Percentiles rank a stretch among this genome's conserved stretches.
phyloP scores from a whole-genome alignment of 2,888 invertebrate species.

The Chrysomela aeneicollis region DNA sequence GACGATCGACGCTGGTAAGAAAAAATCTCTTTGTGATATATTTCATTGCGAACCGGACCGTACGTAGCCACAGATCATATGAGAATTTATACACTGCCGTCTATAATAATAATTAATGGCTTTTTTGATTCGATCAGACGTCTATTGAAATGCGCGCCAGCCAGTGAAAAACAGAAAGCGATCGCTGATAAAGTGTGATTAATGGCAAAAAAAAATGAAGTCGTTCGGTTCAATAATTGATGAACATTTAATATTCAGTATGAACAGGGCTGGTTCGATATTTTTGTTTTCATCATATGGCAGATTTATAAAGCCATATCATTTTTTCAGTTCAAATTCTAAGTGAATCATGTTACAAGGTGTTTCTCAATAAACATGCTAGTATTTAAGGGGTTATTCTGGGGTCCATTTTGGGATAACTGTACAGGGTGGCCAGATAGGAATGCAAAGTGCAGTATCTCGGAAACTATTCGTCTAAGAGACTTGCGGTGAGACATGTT shows the following conservation, averaged over 20 bases:
- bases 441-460: too few relatives aligned
- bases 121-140: slow-evolving; percentile 17
- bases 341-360: too few relatives aligned
- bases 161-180: slow-evolving; percentile 8
- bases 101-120: slow-evolving; percentile 16
- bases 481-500: too few relatives aligned
- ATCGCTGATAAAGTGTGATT: slow-evolving; percentile 21
- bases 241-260: neutral
- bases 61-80: neutral
- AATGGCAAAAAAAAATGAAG: slow-evolving; percentile 5
- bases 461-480: too few relatives aligned
- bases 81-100: neutral
- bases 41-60: neutral
- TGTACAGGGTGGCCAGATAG: too few relatives aligned
- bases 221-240: slow-evolving; percentile 11
- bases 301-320: too few relatives aligned
- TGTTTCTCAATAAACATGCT: too few relatives aligned
- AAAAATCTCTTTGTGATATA: neutral
- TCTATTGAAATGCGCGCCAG: neutral
- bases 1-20: slow-evolving; percentile 13
- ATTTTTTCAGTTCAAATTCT: too few relatives aligned
- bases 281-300: too few relatives aligned
- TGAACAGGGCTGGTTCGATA: too few relatives aligned
- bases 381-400: too few relatives aligned
- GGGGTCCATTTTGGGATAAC: too few relatives aligned